phyloP scores from a whole-genome alignment of 2,888 invertebrate species.

The Apamea epomidion region DNA sequence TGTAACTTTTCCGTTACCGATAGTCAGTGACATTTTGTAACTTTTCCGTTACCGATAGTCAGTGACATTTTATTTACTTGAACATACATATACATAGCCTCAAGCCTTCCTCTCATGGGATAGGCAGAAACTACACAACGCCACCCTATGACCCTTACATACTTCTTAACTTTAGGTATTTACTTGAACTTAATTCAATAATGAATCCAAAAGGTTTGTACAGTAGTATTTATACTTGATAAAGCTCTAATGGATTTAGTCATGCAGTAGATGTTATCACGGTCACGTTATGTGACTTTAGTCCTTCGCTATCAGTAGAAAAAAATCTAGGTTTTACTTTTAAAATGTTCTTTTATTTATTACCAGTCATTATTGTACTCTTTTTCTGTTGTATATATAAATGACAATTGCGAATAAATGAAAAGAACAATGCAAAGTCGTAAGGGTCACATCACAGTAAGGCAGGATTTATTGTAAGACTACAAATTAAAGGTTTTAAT shows the following conservation, averaged over 20 bases:
- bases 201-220: background rate
- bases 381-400: conserved; percentile 22
- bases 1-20: background rate
- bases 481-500: background rate
- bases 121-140: no score
- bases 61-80: background rate
- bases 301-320: conserved; percentile 22
- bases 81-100: no score
- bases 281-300: conserved; percentile 57
- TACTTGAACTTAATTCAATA: background rate
- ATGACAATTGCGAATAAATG: conserved; percentile 18
- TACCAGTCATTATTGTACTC: conserved; percentile 4
- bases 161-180: no score
- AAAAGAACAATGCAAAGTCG: conserved; percentile 42
- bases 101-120: no score
- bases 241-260: conserved; percentile 56
- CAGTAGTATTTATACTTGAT: conserved; percentile 16
- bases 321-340: conserved; percentile 18
- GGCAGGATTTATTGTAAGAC: background rate
- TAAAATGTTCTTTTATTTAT: conserved; percentile 29
- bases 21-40: background rate
- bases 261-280: conserved; percentile 61
- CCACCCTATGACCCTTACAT: no score
- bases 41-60: background rate
- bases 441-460: conserved; percentile 14